Evolutionary conservation across 2,797 vertebrate genomes (phyloP).

Genomic region (Brotula barbata): DNA sequence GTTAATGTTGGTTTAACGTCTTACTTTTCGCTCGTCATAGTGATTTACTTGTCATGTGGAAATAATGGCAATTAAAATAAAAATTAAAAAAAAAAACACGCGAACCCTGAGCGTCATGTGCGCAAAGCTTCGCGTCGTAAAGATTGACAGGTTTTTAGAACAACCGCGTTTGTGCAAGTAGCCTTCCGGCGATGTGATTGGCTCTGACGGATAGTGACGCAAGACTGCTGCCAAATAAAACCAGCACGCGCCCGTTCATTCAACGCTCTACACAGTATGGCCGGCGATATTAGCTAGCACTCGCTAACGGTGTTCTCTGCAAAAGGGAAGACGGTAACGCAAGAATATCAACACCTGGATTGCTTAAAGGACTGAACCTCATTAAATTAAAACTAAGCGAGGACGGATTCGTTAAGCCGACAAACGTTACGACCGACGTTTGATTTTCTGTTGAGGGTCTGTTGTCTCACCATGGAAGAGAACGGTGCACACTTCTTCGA

Average conservation of each 20-base stretch:
- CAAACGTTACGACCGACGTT: conserved; percentile 79
- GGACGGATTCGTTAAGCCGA: conserved; percentile 69
- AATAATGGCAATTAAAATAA: too few relatives aligned
- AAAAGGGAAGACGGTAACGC: conserved; percentile 93
- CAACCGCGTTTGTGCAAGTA: conserved; percentile 33
- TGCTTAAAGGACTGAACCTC: conserved; percentile 81
- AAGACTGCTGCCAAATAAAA: conserved; percentile 73
- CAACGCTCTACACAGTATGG: conserved; percentile 97
- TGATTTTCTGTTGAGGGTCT: conserved; percentile 88
- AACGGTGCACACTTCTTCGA: conserved; percentile 99
- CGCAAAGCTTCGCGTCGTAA: not conserved
- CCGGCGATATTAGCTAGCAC: conserved; percentile 99
- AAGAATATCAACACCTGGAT: conserved; percentile 91
- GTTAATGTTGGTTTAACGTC: too few relatives aligned
- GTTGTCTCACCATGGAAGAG: conserved; percentile 96
- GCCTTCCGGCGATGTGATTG: conserved; percentile 31
- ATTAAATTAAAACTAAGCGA: conserved; percentile 75
- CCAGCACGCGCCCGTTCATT: conserved; percentile 44
- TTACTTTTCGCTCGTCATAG: too few relatives aligned
- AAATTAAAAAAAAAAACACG: conserved; percentile 4
- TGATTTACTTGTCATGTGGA: too few relatives aligned
- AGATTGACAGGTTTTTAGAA: conserved; percentile 48
- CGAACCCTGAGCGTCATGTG: conserved; percentile 43
- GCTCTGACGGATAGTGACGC: conserved; percentile 35
- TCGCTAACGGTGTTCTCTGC: conserved; percentile 95